Evolutionary conservation across 1,140 invertebrate genomes (phyloP), one percentile per base, ranked within the genome.

Genomic region (Ips typographus): DNA sequence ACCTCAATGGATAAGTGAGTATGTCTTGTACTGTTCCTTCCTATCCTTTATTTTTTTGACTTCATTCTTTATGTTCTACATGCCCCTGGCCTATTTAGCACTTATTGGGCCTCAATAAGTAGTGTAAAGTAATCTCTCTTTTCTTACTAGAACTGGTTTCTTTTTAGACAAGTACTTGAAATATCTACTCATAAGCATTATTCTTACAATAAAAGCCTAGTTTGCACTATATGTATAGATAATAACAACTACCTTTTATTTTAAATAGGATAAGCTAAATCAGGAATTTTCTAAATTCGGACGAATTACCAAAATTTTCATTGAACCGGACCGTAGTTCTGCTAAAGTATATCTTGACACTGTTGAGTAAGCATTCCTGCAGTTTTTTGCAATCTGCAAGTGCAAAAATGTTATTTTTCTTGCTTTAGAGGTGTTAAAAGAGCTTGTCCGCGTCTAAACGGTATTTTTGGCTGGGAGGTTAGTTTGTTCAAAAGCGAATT

Each of bases 211-310:
- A 22, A 22, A 22, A 22, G 22, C 22, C 22, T 22, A 22, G 22
- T 22, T 22, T 22, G 22, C 22, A 22, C 22, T 22, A 22, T 22
- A 22, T 22, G 22, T 22, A 22, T 22, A 22, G 22, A 22, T 22
- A 22, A 22, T 22, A 22, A 22, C 22, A 22, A 22, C 22, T 22
- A 22, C 22, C 22, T 22, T 36, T 22, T 56, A 57, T 38, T 55
- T 72, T 70, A 40, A 56, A 72, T 62, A 41, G 3, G 36, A n/a
- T 22, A 39, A 43, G 70, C 6, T 36, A 51, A 22, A 22, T 22
- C 52, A 36, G 7, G 68, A 65, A 43, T 71, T 72, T 57, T 47
- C 36, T 7, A 53, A 67, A 51, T 72, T 72, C 62, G 71, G 71
- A 44, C 8, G 61, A n/a, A 38, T 70, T 42, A 44, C 4, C 49